These are phyloP conservation scores for Electrophaes corylata DNA, from an alignment of 2,888 invertebrate genomes.

Conservation along the genomic window DNA sequence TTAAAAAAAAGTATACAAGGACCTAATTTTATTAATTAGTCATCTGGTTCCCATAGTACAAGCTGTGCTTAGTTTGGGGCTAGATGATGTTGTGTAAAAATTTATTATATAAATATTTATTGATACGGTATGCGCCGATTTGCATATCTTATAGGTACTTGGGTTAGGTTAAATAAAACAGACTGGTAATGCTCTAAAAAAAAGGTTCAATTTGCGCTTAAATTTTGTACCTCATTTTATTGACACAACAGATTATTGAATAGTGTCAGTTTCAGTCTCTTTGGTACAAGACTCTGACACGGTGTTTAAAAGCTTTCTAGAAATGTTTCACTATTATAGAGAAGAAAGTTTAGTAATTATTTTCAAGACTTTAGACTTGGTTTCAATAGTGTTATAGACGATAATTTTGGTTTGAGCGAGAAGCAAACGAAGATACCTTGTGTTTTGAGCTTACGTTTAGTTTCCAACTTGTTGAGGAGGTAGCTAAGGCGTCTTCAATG, in stretches of 20 bases:
- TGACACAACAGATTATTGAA: background rate
- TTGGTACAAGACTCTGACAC: background rate
- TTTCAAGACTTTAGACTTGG: background rate
- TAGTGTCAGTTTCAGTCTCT: background rate
- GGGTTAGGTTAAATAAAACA: too few relatives aligned
- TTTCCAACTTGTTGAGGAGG: too few relatives aligned
- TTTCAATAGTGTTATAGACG: background rate
- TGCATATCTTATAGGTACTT: too few relatives aligned
- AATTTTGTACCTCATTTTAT: background rate
- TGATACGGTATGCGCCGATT: too few relatives aligned
- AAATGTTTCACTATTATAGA: background rate
- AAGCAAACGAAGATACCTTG: too few relatives aligned
- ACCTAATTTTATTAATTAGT: too few relatives aligned
- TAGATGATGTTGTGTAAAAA: too few relatives aligned
- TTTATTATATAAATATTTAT: too few relatives aligned
- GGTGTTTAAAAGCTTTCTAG: background rate
- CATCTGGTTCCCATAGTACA: too few relatives aligned
- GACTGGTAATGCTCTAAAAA: background rate
- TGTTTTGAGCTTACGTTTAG: too few relatives aligned
- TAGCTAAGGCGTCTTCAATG: too few relatives aligned
- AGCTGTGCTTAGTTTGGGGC: background rate
- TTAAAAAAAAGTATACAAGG: too few relatives aligned
- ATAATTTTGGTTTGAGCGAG: background rate
- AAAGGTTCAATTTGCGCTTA: slow-evolving; percentile 1
- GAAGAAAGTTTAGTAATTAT: background rate